Evolutionary conservation across 2,113 vertebrate genomes (phyloP).

Genomic region (Protobothrops mucrosquamatus): DNA sequence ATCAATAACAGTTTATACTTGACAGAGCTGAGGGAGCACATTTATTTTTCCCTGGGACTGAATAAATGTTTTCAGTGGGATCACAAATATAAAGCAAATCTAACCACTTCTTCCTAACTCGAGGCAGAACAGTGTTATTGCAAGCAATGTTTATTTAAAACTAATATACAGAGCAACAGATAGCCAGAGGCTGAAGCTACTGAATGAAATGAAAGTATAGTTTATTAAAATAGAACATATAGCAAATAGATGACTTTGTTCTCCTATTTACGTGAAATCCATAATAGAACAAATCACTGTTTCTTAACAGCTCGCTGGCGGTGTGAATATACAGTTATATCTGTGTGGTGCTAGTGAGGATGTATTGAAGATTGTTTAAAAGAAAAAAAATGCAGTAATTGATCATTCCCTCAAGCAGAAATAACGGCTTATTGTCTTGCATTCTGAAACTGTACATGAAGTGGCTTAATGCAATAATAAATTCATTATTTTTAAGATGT

Average conservation of each 20-base stretch:
- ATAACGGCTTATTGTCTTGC: neutral
- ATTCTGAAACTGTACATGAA: rapidly evolving
- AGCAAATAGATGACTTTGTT: constrained; percentile 60
- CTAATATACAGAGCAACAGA: constrained; percentile 74
- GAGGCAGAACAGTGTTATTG: constrained; percentile 76
- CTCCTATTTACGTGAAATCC: constrained; percentile 73
- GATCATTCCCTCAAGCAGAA: neutral
- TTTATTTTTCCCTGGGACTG: constrained; percentile 96
- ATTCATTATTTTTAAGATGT: neutral
- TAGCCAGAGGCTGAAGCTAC: constrained; percentile 81
- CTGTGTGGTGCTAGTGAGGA: constrained; percentile 16
- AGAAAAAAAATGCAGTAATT: constrained; percentile 40
- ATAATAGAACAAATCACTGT: constrained; percentile 48
- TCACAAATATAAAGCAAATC: constrained; percentile 72
- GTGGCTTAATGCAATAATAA: neutral
- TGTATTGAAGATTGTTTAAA: constrained; percentile 36
- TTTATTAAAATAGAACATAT: constrained; percentile 62
- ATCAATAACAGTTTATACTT: constrained; percentile 99
- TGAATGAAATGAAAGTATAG: constrained; percentile 76
- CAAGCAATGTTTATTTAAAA: constrained; percentile 89
- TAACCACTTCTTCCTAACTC: constrained; percentile 70
- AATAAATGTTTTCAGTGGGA: constrained; percentile 84
- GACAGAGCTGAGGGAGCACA: constrained; percentile 90
- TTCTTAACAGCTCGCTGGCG: neutral
- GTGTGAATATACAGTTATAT: neutral